A percentile compares a stretch with the other conserved stretches of the same genome.
Conservation (phyloP, 2,888 invertebrate species). For the Hirtodrosophila confusa region DNA sequence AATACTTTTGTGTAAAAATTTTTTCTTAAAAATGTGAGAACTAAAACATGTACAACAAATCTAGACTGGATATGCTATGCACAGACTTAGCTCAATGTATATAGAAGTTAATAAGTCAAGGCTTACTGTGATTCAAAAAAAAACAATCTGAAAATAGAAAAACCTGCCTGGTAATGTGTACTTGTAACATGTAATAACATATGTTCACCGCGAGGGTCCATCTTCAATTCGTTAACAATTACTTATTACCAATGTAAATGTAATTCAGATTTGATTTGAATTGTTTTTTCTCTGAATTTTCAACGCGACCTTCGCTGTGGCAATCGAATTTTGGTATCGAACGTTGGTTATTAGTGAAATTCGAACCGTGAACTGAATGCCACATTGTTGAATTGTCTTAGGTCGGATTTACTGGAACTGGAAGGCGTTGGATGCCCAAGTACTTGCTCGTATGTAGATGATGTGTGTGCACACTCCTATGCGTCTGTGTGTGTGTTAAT, state of each 20-base stretch:
- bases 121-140: conserved; percentile 28
- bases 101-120: conserved; percentile 6
- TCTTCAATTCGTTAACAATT: conserved; percentile 61
- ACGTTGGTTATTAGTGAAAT: conserved; percentile 70
- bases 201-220: conserved; percentile 9
- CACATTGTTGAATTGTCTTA: conserved; percentile 73
- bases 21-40: conserved; percentile 42
- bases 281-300: conserved; percentile 23
- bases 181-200: conserved; percentile 16
- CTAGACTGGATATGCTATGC: conserved; percentile 12
- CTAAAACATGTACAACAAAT: conserved; percentile 43
- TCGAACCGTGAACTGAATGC: conserved; percentile 70
- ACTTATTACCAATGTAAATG: conserved; percentile 51
- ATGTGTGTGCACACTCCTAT: conserved; percentile 8
- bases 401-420: conserved; percentile 57
- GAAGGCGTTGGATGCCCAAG: conserved; percentile 29
- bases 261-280: conserved; percentile 66
- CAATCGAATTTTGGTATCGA: conserved; percentile 45
- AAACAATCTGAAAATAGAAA: conserved; percentile 3
- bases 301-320: conserved; percentile 57
- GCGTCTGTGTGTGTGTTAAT: conserved; percentile 38
- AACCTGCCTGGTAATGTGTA: conserved; percentile 22
- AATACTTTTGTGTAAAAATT: conserved; percentile 34
- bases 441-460: conserved; percentile 27
- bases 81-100: conserved; percentile 2